Percentiles rank a stretch among this genome's conserved stretches.
These are phyloP conservation scores for Lophotis ruficrista DNA, from an alignment of 2,113 vertebrate species.

Conservation along the genomic window DNA sequence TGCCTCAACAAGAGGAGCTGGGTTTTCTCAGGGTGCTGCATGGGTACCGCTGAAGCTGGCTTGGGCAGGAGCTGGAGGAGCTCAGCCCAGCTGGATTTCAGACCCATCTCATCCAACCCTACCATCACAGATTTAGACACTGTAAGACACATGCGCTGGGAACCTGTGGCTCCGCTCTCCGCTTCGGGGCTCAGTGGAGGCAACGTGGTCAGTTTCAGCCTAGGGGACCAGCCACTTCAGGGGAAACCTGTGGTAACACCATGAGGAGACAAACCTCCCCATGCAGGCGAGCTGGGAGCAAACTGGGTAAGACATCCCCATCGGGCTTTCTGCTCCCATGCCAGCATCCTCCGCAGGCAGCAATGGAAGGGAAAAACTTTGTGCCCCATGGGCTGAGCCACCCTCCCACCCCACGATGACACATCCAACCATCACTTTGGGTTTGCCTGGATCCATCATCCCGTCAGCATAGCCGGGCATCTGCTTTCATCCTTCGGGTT, in stretches of 20 bases:
- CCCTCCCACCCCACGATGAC: accelerated
- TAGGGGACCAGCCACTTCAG: accelerated
- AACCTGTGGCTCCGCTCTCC: accelerated
- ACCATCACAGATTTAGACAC: neutral
- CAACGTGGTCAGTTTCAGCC: neutral
- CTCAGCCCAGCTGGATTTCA: neutral
- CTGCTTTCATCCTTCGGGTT: accelerated
- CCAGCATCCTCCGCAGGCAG: neutral
- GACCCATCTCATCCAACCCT: neutral
- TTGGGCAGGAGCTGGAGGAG: neutral
- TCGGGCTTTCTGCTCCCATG: neutral
- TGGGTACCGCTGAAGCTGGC: neutral
- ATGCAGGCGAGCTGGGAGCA: accelerated
- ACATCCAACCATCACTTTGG: neutral
- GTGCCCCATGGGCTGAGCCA: neutral
- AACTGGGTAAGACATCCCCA: accelerated
- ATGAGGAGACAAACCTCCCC: neutral
- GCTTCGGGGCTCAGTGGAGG: accelerated
- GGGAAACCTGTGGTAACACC: neutral
- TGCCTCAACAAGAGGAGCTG: neutral
- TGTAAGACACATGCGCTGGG: neutral
- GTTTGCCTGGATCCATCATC: neutral
- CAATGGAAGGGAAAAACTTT: neutral
- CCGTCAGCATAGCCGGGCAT: accelerated
- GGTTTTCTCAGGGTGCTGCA: neutral